Evolutionary conservation across 2,888 invertebrate species (phyloP).

Genomic region (Bombyx huttoni): DNA sequence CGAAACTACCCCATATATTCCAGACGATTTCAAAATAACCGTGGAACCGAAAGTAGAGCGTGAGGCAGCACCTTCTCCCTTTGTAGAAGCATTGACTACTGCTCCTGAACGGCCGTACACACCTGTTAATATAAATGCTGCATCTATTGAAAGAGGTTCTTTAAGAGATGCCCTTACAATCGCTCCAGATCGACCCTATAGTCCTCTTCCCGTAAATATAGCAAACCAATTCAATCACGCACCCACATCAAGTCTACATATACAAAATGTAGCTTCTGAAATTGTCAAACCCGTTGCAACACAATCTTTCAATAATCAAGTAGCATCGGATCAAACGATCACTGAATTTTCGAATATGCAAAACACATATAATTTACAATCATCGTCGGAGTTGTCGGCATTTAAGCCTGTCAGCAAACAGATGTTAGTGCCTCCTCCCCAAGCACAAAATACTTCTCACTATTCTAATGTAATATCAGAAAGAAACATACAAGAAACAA

Average conservation of each 20-base stretch:
- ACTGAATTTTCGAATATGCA: conserved; percentile 45
- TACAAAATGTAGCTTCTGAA: conserved; percentile 30
- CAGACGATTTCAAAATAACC: conserved; percentile 73
- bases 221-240: conserved; percentile 39
- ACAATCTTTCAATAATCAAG: conserved; percentile 19
- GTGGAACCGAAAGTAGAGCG: conserved; percentile 63
- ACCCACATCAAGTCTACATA: conserved; percentile 27
- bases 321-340: conserved; percentile 27
- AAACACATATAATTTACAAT: conserved; percentile 48
- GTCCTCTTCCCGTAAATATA: conserved; percentile 64
- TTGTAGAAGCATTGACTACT: conserved; percentile 78
- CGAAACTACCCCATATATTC: conserved; percentile 77
- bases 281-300: conserved; percentile 45
- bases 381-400: conserved; percentile 51
- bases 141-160: conserved; percentile 58
- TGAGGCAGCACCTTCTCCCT: conserved; percentile 70
- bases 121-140: conserved; percentile 55
- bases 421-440: conserved; percentile 47
- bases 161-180: conserved; percentile 74
- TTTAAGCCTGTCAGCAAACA: conserved; percentile 64
- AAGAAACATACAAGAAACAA: conserved; percentile 31
- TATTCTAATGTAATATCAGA: conserved; percentile 11
- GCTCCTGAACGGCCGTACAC: conserved; percentile 77
- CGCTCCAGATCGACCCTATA: conserved; percentile 75
- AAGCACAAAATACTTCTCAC: conserved; percentile 40